Conservation (phyloP, 2,113 vertebrate species). For the Cyphomyrus plagiostoma region DNA sequence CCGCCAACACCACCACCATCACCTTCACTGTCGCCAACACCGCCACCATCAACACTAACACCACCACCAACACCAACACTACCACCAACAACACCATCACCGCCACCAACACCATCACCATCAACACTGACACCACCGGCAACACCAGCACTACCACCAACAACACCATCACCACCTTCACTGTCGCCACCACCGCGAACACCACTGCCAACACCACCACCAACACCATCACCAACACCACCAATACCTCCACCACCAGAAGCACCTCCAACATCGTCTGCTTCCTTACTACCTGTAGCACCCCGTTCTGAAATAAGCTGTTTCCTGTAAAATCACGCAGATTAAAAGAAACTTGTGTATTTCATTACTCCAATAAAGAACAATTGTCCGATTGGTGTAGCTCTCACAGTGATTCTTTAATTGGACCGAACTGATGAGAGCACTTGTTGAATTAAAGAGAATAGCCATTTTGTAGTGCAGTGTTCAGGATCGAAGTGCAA, state of each 20-base stretch:
- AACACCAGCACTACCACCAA: no score
- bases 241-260: neutral
- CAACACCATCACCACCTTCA: no score
- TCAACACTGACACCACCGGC: no score
- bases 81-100: no score
- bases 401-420: neutral
- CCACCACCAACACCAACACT: no score
- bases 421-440: neutral
- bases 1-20: no score
- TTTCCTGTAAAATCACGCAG: neutral
- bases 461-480: neutral
- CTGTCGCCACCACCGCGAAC: no score
- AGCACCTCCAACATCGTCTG: neutral
- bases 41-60: no score
- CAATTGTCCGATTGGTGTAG: neutral
- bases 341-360: neutral
- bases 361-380: neutral
- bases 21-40: no score
- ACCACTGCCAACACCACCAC: no score
- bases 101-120: no score
- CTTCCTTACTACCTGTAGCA: neutral
- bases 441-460: neutral
- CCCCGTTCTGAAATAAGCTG: neutral
- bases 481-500: neutral
- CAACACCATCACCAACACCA: fast-evolving